A percentile compares a stretch with the other conserved stretches of the same genome.
Evolutionary conservation across 2,888 invertebrate genomes (phyloP).

Genomic region (Gonocerus acuteangulatus): DNA sequence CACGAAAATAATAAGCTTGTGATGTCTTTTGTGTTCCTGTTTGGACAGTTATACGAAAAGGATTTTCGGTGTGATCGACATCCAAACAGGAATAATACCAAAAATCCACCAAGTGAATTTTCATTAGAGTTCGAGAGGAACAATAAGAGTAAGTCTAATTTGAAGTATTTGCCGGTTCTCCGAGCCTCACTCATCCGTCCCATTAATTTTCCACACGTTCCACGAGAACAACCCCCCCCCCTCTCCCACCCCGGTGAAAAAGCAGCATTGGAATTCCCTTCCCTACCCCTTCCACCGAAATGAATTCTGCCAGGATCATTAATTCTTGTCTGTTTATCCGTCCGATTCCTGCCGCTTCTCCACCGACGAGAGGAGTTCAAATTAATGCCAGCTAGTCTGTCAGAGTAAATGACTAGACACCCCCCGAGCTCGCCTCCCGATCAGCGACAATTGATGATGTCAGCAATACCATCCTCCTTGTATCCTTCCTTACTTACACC

Average conservation of each 20-base stretch:
- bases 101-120: no score
- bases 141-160: conserved; percentile 22
- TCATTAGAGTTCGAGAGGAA: conserved; percentile 3
- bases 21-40: no score
- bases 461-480: no score
- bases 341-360: conserved; percentile 3
- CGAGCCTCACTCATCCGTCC: conserved; percentile 4
- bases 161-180: conserved; percentile 3
- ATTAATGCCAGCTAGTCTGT: conserved; percentile 34
- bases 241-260: conserved; percentile 8
- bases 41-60: no score
- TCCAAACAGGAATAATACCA: no score
- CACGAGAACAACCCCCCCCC: neutral
- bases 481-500: no score
- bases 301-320: conserved; percentile 34
- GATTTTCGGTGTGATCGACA: no score
- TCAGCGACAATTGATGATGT: no score
- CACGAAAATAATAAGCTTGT: no score
- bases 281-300: conserved; percentile 28
- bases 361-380: conserved; percentile 15
- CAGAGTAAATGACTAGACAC: conserved; percentile 29
- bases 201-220: conserved; percentile 24
- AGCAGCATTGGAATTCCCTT: conserved; percentile 17
- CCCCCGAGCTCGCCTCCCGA: conserved; percentile 1
- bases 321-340: conserved; percentile 35